Base-by-base conservation (phyloP, 2,888 invertebrate genomes). In the Acanthococcus lagerstroemiae region DNA sequence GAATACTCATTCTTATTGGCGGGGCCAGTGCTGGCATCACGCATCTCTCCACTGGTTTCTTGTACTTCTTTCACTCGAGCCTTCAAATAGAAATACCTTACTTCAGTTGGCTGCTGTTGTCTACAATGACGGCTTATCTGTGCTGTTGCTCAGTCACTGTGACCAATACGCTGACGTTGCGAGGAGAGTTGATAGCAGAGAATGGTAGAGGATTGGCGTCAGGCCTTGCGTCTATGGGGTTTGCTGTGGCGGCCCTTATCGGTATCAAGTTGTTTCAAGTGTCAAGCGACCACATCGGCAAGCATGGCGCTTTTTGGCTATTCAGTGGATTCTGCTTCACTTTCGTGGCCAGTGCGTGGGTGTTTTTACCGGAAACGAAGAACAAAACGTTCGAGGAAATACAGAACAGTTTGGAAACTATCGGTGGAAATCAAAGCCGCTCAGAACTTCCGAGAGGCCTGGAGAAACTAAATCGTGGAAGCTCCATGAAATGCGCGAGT, bases 321-420 rank as follows among this genome's bases (percentile, higher is more conserved):
- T n/a, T n/a, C n/a, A n/a, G n/a, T n/a, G n/a, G n/a, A n/a, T n/a
- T n/a, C n/a, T n/a, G n/a, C n/a, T n/a, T n/a, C n/a, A n/a, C n/a
- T n/a, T n/a, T n/a, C n/a, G n/a, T n/a, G n/a, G n/a, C n/a, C n/a
- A n/a, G n/a, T n/a, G n/a, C 61, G 0, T 9, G 21, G 6, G 17
- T 50, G 15, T 48, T 50, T 21, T 12, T 61, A 27, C 61, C 61
- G 7, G 61, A 61, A 61, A 61, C 61, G 7, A 61, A 61, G 50
- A 48, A 48, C 4, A 61, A 50, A 30, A 61, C 50, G 12, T 22
- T 61, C 5, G 50, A 50, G 26, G 61, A 61, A 48, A 61, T 61
- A 22, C 61, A 61, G 22, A 48, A n/a, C n/a, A n/a, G n/a, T n/a
- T n/a, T n/a, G n/a, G n/a, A n/a, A n/a, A n/a, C n/a, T n/a, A n/a